A percentile compares a stretch with the other conserved stretches of the same genome.
These are phyloP conservation scores for Tenebrosternarchus preto DNA, from an alignment of 2,113 vertebrate species.

Conservation along the genomic window DNA sequence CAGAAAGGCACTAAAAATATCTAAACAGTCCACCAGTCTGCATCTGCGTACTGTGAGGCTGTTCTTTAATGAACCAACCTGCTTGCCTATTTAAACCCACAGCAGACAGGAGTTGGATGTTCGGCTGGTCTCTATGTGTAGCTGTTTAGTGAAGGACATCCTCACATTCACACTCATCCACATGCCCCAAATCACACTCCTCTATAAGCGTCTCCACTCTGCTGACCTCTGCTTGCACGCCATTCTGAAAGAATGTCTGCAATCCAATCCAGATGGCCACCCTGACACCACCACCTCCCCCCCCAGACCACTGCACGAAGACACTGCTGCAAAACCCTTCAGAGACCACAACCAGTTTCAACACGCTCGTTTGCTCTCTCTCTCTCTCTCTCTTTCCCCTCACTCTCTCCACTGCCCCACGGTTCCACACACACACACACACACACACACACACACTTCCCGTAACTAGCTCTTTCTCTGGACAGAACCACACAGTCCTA, in stretches of 20 bases:
- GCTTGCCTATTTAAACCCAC: not conserved
- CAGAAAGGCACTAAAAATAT: too few species aligned
- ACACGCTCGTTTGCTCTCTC: not conserved
- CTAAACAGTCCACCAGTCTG: too few species aligned
- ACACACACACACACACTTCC: slow-evolving; percentile 6
- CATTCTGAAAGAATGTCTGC: slow-evolving; percentile 75
- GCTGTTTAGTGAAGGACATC: not conserved
- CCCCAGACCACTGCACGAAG: slow-evolving; percentile 32
- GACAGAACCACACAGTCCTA: slow-evolving; percentile 9
- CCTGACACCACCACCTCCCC: slow-evolving; percentile 49
- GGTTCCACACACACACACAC: slow-evolving; percentile 33
- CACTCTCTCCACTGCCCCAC: not conserved
- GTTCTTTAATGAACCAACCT: not conserved
- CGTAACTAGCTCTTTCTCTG: not conserved
- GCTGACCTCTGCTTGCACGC: slow-evolving; percentile 73
- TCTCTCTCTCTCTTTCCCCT: not conserved
- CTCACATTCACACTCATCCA: not conserved
- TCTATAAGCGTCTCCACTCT: slow-evolving; percentile 49
- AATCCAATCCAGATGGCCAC: slow-evolving; percentile 77
- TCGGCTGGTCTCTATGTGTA: not conserved
- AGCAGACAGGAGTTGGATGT: not conserved
- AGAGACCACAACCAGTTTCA: slow-evolving; percentile 30
- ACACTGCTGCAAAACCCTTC: slow-evolving; percentile 7
- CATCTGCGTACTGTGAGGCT: not conserved
- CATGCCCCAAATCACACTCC: slow-evolving; percentile 49